phyloP scores from a whole-genome alignment of 2,888 invertebrate species.

The Lucinisca nassula region DNA sequence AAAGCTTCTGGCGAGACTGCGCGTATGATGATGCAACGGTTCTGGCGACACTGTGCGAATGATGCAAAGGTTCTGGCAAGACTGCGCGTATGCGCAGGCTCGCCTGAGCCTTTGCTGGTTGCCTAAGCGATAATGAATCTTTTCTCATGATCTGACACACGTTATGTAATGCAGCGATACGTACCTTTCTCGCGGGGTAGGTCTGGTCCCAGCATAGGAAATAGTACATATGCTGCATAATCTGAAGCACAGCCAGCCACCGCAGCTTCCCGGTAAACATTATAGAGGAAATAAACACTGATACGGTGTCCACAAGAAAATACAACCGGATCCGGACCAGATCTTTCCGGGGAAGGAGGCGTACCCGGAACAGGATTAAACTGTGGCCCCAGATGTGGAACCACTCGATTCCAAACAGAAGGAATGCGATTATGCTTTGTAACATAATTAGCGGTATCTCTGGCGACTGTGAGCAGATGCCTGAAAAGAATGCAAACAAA shows the following conservation, averaged over 20 bases:
- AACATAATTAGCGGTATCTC: conserved; percentile 2
- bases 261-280: conserved; percentile 77
- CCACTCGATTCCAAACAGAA: conserved; percentile 76
- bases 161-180: no score
- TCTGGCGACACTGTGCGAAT: no score
- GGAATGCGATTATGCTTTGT: conserved; percentile 54
- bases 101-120: no score
- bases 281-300: conserved; percentile 79
- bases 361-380: conserved; percentile 79
- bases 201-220: conserved; percentile 83
- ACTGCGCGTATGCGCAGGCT: no score
- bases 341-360: conserved; percentile 83
- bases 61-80: no score
- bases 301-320: conserved; percentile 81
- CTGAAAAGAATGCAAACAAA: no score
- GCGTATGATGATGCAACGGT: no score
- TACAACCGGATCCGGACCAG: conserved; percentile 81
- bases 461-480: no score
- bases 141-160: no score
- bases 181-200: conserved; percentile 79
- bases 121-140: no score
- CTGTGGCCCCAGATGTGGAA: conserved; percentile 82
- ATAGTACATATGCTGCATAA: conserved; percentile 82
- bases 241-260: conserved; percentile 81
- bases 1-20: no score